Base-by-base conservation (phyloP, 2,113 vertebrate genomes). In the Pao palembangensis region DNA sequence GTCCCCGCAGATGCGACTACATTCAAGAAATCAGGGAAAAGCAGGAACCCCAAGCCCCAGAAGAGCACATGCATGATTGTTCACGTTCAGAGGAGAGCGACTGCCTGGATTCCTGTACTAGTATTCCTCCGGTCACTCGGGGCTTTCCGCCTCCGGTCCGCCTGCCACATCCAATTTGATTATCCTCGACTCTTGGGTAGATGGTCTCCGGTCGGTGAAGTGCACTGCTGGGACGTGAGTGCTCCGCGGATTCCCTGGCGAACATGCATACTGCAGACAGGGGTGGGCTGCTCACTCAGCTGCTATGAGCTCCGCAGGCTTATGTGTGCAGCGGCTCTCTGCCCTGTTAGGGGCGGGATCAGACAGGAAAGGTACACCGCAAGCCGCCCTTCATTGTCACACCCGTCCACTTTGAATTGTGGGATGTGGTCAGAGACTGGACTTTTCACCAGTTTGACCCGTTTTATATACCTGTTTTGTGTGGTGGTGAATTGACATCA, bases 41-140 rank as follows among this genome's bases (percentile, higher is more conserved):
- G 85, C 71, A 94, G 91, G 82, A 95, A 90, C 84, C 89, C 90
- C 90, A 93, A 89, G 88, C 92, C 94, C 95, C 94, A 93, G 81
- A 93, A 90, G 91, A 93, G 94, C 89, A 93, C 93, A 93, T 93
- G 92, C 96, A 98, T 98, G 95, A 90, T 96, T 93, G 91, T 95
- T 88, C 86, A 86, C 81, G 67, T 84, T 88, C 75, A 75, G 81
- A 78, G 69, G 84, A 88, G 79, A 84, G 85, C 86, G 81, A 64
- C 83, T 80, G 74, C 68, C 78, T 76, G 78, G 73, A 66, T 74
- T 84, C 75, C 78, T 82, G 81, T 77, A 66, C 64, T 81, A 70
- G 34, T 73, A 56, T 72, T 79, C 78, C 79, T 79, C 69, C 73
- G 69, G 61, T 80, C 78, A 71, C 73, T 84, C 69, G 69, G 65